Evolutionary conservation across 2,888 invertebrate species (phyloP), one percentile per base, ranked within the genome.

Genomic region (Tetranychus truncatus): DNA sequence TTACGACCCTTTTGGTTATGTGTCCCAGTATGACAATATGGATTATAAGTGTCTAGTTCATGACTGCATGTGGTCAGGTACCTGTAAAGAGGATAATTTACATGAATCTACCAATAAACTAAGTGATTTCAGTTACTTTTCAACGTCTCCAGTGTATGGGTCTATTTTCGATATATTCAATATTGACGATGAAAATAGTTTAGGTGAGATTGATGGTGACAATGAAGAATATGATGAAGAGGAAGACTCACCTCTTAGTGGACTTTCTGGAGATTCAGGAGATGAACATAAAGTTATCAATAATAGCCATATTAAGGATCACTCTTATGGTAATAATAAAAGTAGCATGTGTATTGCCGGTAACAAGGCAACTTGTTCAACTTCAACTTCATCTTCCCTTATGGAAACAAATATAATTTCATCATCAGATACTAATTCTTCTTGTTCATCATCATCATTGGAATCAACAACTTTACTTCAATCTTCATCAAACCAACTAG

Each of bases 41-140:
- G 9, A 55, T 55, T 55, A 55, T 15, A 55, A 55, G 55, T 55
- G 9, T 55, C 55, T 55, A 55, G 55, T 69, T 69, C 76, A 76
- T 55, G 76, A 76, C 74, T 76, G 76, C 45, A 76, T 76, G 76
- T 76, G 76, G 76, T 75, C 75, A 7, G 55, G 76, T 66, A 66
- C 24, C 69, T 69, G 69, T 69, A 69, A 69, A 20, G 69, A 69
- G 24, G 69, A 69, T 55, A 55, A 55, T 55, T 15, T 15, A 55
- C 55, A 55, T 15, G 55, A 55, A 55, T 15, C 55, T 15, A 55
- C 55, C 15, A 55, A 55, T 55, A 55, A 55, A 55, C 15, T 55
- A 9, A 55, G 55, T 55, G 55, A 55, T 55, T 55, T 55, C 15
- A 55, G 55, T 55, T 55, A 55, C 15, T 55, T 55, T 55, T 55